Evolutionary conservation across 2,797 vertebrate species (phyloP).

Genomic region (Sylvia borin): DNA sequence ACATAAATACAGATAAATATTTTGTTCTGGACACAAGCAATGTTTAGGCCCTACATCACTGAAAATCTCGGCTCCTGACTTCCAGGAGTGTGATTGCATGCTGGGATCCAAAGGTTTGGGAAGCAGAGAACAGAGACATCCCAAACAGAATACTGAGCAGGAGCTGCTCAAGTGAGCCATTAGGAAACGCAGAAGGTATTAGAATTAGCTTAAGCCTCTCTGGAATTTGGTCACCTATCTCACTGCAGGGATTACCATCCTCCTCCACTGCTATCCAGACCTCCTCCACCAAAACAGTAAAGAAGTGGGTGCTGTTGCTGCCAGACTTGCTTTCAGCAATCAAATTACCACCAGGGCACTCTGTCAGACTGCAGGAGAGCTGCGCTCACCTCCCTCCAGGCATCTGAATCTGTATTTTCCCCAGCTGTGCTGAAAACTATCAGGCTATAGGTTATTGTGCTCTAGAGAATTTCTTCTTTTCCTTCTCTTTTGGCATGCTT

Average conservation of each 20-base stretch:
- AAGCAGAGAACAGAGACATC: neutral
- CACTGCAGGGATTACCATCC: neutral
- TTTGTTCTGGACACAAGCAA: neutral
- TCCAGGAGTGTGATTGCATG: neutral
- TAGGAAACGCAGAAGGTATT: neutral
- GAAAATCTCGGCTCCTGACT: neutral
- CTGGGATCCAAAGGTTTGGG: neutral
- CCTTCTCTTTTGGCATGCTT: neutral
- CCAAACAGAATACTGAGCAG: neutral
- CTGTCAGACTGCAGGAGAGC: neutral
- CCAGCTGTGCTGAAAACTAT: neutral
- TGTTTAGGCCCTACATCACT: neutral
- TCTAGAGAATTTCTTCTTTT: neutral
- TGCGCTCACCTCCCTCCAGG: neutral
- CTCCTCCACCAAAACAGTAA: neutral
- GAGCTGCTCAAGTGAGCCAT: neutral
- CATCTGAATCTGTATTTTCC: neutral
- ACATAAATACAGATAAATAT: neutral
- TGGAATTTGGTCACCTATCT: neutral
- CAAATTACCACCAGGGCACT: fast-evolving
- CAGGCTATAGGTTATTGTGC: neutral
- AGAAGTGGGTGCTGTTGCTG: neutral
- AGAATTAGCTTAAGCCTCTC: neutral
- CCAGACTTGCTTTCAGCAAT: neutral
- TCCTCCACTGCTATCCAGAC: neutral